Evolutionary conservation across 2,888 invertebrate species (phyloP), one percentile per base, ranked within the genome.

Genomic region (Drosophila suboccidentalis): DNA sequence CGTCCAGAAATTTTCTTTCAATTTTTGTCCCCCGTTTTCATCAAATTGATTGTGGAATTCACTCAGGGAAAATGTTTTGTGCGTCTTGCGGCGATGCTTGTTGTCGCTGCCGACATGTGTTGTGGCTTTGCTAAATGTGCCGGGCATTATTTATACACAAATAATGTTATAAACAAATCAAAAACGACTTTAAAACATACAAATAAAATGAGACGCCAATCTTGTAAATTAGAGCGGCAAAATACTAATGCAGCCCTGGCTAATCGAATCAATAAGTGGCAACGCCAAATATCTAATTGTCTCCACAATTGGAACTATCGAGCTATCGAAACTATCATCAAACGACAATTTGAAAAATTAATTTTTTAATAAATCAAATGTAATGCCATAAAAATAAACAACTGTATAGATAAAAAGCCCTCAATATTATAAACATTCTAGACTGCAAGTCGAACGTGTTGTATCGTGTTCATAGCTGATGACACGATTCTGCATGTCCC

Each of bases 401-500:
- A 38, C 3, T n/a, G 11, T 26, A 36, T 15, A 53, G 15, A 15
- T 15, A 17, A 34, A 55, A 29, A 13, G 29, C 17, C 17, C 19
- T 15, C 26, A 58, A 46, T 58, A 38, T 57, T 19, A 44, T 46
- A 51, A 41, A 46, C 13, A 13, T 38, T 22, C 11, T 46, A 41
- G 41, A 34, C 26, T 64, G 72, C 54, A 71, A 39, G 50, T 61
- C n/a, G 71, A 59, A 71, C 62, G 58, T 71, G 66, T 53, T 19
- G 57, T 60, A 51, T 53, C 62, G 53, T 61, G 53, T 62, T 46
- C 51, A 54, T 26, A 63, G 61, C 34, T 61, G 81, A 54, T 77
- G 65, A 80, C 75, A 87, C 77, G 64, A 67, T 82, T 87, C 69
- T 70, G 58, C 59, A 71, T 87, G 85, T 64, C 69, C 71, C 60